Evolutionary conservation across 53 echinoderm and acorn worm genomes (phyloP).

Genomic region (Hippasteria phrygiana): DNA sequence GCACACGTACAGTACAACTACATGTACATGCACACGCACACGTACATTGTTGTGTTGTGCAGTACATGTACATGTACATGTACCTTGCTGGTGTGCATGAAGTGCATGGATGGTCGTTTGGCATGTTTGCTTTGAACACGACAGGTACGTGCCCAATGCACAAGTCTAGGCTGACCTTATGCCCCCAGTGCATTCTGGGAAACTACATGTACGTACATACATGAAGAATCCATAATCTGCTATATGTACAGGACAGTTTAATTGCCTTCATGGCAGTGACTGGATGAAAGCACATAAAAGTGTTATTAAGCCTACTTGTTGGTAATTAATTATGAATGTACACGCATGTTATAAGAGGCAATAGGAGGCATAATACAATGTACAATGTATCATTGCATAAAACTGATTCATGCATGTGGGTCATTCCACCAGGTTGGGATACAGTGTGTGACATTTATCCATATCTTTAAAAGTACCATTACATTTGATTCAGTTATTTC

Average conservation of each 20-base stretch:
- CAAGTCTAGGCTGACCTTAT: background rate
- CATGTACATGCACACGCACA: background rate
- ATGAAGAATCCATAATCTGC: background rate
- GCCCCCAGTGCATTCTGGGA: slow-evolving; percentile 12
- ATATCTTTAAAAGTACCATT: too few species aligned
- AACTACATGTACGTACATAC: background rate
- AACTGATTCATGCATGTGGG: too few species aligned
- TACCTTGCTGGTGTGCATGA: background rate
- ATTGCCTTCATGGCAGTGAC: background rate
- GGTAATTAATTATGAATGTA: too few species aligned
- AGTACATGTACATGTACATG: background rate
- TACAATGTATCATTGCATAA: too few species aligned
- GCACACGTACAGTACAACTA: background rate
- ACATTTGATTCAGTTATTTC: too few species aligned
- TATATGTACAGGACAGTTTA: background rate
- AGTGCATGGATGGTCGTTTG: background rate
- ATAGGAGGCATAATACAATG: too few species aligned
- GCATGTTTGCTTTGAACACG: too few species aligned
- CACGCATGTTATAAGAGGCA: too few species aligned
- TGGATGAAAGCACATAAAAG: background rate
- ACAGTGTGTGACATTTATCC: too few species aligned
- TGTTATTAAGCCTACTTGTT: background rate
- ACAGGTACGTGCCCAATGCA: background rate
- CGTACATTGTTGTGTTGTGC: background rate
- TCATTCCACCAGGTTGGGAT: too few species aligned